Percentiles rank a stretch among this genome's conserved stretches.
phyloP scores from a whole-genome alignment of 2,113 vertebrate genomes.

The Aspidoscelis tigris region DNA sequence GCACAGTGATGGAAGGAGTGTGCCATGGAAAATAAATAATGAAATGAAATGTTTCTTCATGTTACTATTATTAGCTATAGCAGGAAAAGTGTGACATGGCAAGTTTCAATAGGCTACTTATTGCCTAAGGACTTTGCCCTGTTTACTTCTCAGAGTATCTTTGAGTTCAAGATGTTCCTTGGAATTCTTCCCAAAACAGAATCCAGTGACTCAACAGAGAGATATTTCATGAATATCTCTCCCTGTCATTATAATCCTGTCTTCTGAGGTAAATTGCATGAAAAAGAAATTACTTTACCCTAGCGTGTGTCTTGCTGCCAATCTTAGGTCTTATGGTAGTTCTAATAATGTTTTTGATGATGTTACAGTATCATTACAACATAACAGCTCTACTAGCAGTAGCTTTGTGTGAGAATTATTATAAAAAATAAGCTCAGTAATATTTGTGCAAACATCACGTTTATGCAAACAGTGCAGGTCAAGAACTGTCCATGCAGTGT shows the following conservation, averaged over 20 bases:
- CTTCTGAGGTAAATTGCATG: background rate
- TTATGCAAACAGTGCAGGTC: too few relatives aligned
- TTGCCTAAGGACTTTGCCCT: background rate
- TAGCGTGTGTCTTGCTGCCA: too few relatives aligned
- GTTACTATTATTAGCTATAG: background rate
- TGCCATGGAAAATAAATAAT: background rate
- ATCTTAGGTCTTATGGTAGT: background rate
- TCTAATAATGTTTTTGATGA: background rate
- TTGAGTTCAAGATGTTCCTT: constrained; percentile 11
- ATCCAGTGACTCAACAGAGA: background rate
- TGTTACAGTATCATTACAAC: background rate
- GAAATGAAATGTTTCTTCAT: background rate
- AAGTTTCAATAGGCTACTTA: background rate
- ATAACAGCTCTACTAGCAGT: background rate
- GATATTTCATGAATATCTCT: background rate
- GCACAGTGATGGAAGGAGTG: background rate
- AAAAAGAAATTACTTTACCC: background rate
- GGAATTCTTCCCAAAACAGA: background rate
- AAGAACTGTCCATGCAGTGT: too few relatives aligned
- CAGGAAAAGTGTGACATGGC: background rate
- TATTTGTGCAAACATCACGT: too few relatives aligned
- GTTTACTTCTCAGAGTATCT: background rate
- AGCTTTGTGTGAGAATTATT: too few relatives aligned
- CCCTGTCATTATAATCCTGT: background rate
- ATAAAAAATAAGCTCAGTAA: too few relatives aligned